These are phyloP conservation scores for Andrena fulva DNA, from an alignment of 2,888 invertebrate genomes.

Conservation along the genomic window DNA sequence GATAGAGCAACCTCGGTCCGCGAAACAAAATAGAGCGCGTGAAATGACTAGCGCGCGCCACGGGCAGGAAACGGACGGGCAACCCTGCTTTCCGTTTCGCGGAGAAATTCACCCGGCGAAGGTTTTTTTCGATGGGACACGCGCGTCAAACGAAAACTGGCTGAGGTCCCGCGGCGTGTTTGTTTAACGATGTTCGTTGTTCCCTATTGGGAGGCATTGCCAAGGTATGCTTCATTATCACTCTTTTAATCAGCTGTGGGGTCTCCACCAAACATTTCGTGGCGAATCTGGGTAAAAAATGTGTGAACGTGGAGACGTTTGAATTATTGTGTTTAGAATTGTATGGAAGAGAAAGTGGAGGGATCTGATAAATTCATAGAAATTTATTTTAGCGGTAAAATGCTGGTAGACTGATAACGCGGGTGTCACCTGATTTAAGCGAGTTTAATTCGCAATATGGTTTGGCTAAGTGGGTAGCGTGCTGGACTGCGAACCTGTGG, in stretches of 20 bases:
- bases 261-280: not conserved
- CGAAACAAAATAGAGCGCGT: conserved; percentile 65
- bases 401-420: no score
- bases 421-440: no score
- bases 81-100: not conserved
- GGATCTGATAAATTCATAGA: no score
- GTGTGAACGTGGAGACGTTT: not conserved
- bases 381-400: no score
- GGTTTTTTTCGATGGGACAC: conserved; percentile 1
- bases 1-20: conserved; percentile 40
- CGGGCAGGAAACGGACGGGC: not conserved
- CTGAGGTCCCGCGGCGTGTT: not conserved
- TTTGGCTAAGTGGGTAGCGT: no score
- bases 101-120: not conserved
- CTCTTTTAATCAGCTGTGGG: not conserved
- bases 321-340: no score
- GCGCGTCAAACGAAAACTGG: not conserved
- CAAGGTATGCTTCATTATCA: conserved; percentile 58
- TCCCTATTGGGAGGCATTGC: conserved; percentile 65
- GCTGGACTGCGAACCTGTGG: no score
- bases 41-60: conserved; percentile 50
- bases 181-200: conserved; percentile 63
- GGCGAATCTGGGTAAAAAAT: not conserved
- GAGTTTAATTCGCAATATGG: no score
- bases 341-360: no score